Conservation (phyloP, 2,113 vertebrate species). For the Delphinapterus leucas region DNA sequence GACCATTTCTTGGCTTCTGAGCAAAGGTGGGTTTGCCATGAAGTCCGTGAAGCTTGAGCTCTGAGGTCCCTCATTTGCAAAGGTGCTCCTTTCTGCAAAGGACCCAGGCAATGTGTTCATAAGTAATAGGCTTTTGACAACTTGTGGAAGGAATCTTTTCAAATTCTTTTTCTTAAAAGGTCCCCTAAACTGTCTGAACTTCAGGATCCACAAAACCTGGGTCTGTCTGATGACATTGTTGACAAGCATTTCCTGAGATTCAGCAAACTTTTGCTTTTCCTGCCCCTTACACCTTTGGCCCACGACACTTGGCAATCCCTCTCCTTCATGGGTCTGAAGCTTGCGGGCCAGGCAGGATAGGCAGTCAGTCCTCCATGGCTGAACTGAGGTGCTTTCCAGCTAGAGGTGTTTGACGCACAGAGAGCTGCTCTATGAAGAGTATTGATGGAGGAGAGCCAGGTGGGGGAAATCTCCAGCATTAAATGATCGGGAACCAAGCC, state of each 20-base stretch:
- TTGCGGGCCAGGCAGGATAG: background rate
- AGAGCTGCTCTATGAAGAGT: background rate
- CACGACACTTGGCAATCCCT: accelerated
- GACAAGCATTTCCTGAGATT: background rate
- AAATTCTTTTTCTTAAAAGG: background rate
- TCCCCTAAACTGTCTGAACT: background rate
- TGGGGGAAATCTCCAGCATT: background rate
- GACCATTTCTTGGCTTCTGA: background rate
- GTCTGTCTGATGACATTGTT: background rate
- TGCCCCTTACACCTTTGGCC: background rate
- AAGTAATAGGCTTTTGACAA: background rate
- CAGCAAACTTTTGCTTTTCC: no score
- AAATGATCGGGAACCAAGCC: background rate
- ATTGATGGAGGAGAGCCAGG: background rate
- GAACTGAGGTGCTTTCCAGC: background rate
- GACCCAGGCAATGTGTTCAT: background rate
- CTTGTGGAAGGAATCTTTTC: background rate
- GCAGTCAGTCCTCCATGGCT: accelerated
- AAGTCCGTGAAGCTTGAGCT: background rate
- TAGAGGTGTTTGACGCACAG: accelerated
- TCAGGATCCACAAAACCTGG: background rate
- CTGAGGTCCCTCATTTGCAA: background rate
- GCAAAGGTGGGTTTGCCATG: background rate
- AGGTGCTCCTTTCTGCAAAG: background rate
- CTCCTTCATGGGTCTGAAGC: background rate